Evolutionary conservation across 2,888 invertebrate genomes (phyloP), one percentile per base, ranked within the genome.

Genomic region (Rhamnusium bicolor): DNA sequence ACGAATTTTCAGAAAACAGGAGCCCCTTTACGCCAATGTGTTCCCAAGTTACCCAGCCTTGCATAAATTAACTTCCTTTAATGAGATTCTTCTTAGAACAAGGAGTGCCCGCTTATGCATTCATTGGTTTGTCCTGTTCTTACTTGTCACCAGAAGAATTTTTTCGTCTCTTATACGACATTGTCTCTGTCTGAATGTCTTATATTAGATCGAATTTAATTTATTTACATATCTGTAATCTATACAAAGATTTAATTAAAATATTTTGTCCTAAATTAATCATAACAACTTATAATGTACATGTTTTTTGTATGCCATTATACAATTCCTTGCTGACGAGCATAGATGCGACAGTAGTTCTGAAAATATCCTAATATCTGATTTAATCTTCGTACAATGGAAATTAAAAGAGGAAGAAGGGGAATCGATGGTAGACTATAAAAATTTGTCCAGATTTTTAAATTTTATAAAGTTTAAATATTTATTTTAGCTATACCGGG

Each of bases 71-170:
- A 63, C 27, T 46, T 54, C 66, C 19, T 60, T 46, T 68, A 66
- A 65, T 62, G 69, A 65, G 71, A 67, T 69, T 74, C 71, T 74
- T 69, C 68, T 68, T 49, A 74, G 74, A 72, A 74, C 66, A 69
- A 72, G 74, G 74, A 63, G 74, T 72, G 74, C 65, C 73, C 69
- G 27, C 69, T 66, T 62, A 71, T 46, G 66, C 74, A 72, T 74
- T 72, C 72, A 62, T 72, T 69, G 69, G 49, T 74, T 71, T 69
- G 69, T 66, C 69, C 51, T 66, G 51, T 67, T 69, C 40, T 63
- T 54, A 24, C 60, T 66, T 71, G 73, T 74, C 73, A 71, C 71
- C 71, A 69, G 62, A 66, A 62, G 67, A 49, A 68, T 68, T 68
- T 68, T 49, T 27, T 27, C 49, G 24, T 16, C 40, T 40, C 10